Evolutionary conservation across 1,140 invertebrate species (phyloP).

Genomic region (Saccostrea echinata): DNA sequence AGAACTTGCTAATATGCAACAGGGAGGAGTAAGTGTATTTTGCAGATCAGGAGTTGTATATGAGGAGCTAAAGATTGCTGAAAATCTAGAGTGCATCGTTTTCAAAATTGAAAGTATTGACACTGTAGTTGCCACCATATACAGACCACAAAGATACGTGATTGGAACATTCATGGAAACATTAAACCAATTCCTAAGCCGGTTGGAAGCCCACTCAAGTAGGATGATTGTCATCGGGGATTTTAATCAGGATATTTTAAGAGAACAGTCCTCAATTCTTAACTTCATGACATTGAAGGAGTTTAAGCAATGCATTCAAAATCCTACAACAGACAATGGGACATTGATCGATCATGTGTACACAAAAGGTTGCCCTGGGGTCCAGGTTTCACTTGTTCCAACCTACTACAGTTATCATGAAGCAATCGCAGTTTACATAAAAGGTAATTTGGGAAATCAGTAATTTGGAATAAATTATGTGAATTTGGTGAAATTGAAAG

Average conservation of each 20-base stretch:
- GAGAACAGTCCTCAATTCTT: neutral
- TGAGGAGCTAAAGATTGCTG: neutral
- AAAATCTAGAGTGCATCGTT: neutral
- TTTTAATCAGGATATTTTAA: conserved; percentile 51
- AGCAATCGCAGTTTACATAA: neutral
- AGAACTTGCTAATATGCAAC: neutral
- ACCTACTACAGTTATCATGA: no score
- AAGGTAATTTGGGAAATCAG: no score
- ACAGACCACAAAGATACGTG: no score
- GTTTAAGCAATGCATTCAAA: neutral
- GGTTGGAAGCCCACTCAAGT: neutral
- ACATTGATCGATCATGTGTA: conserved; percentile 48
- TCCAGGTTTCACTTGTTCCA: conserved; percentile 11
- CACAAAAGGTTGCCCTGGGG: neutral
- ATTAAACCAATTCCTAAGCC: neutral
- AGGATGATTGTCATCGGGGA: conserved; percentile 35
- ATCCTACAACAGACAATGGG: conserved; percentile 35
- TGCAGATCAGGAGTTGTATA: no score
- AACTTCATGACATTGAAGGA: neutral
- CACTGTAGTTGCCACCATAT: no score
- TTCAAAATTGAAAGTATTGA: neutral
- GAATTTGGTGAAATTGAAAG: no score
- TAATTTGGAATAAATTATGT: no score
- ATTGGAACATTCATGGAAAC: conserved; percentile 21
- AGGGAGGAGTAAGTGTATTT: no score